A percentile compares a stretch with the other conserved stretches of the same genome.
Evolutionary conservation across 2,113 vertebrate genomes (phyloP).

Genomic region (Crotalus tigris): DNA sequence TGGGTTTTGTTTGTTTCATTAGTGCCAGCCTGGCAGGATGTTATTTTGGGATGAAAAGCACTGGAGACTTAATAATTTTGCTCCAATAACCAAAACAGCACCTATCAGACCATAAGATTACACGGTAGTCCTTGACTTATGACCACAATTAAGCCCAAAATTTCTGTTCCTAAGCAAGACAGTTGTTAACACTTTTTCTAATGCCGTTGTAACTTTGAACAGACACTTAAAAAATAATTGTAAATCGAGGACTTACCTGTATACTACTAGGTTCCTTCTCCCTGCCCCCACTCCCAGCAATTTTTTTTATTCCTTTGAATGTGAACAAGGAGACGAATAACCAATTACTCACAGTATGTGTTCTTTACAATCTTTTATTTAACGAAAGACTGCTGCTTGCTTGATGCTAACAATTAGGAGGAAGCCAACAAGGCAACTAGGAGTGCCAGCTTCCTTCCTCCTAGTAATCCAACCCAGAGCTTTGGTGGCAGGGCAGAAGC

Average conservation of each 20-base stretch:
- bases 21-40: not conserved
- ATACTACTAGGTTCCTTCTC: not conserved
- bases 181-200: not conserved
- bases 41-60: not conserved
- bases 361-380: not conserved
- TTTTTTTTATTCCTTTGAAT: not conserved
- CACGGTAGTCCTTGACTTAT: too few relatives aligned
- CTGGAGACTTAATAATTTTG: not conserved
- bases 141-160: too few relatives aligned
- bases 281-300: not conserved
- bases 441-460: not conserved
- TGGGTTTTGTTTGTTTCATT: not conserved
- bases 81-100: not conserved
- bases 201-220: not conserved
- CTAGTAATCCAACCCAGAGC: not conserved
- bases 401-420: not conserved
- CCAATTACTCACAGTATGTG: not conserved
- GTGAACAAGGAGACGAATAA: not conserved
- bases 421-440: not conserved
- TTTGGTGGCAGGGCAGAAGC: not conserved
- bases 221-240: not conserved
- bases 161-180: too few relatives aligned
- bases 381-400: not conserved
- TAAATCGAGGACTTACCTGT: not conserved
- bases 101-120: not conserved